These are phyloP conservation scores for Apodemia zela DNA, from an alignment of 2,888 invertebrate species.

Conservation along the genomic window DNA sequence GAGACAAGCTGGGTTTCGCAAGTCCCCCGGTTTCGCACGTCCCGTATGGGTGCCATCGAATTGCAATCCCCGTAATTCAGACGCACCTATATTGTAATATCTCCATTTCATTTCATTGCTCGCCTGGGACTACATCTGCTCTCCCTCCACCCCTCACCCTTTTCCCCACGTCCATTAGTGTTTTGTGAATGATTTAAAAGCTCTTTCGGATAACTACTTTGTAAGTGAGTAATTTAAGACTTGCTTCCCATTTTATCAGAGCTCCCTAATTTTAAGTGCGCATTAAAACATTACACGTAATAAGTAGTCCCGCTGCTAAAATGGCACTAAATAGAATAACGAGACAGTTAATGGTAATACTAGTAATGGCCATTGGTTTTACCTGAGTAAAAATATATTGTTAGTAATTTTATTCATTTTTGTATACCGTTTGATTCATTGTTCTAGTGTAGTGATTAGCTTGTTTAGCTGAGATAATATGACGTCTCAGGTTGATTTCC, in stretches of 20 bases:
- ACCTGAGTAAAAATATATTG: too few species aligned
- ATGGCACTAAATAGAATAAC: slow-evolving; percentile 25
- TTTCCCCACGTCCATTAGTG: slow-evolving; percentile 78
- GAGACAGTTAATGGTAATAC: background rate
- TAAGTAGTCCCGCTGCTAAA: slow-evolving; percentile 36
- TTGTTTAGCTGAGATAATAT: too few species aligned
- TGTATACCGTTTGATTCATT: too few species aligned
- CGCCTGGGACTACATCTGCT: slow-evolving; percentile 70
- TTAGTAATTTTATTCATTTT: too few species aligned
- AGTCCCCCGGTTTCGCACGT: slow-evolving; percentile 27
- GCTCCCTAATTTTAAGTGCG: slow-evolving; percentile 78
- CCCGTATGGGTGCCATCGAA: slow-evolving; percentile 38
- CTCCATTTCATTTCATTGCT: slow-evolving; percentile 72
- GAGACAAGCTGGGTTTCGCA: slow-evolving; percentile 8
- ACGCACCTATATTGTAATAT: slow-evolving; percentile 74
- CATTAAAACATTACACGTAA: slow-evolving; percentile 71
- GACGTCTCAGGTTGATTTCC: too few species aligned
- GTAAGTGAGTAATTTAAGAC: slow-evolving; percentile 81
- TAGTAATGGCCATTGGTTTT: background rate
- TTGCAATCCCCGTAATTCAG: slow-evolving; percentile 64
- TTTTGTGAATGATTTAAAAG: slow-evolving; percentile 81
- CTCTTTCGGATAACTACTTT: slow-evolving; percentile 81
- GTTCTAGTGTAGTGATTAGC: too few species aligned
- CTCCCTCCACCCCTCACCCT: slow-evolving; percentile 45
- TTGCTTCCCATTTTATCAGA: slow-evolving; percentile 78